These are phyloP conservation scores for Tetramorium bicarinatum DNA, from an alignment of 2,888 invertebrate genomes.

Conservation along the genomic window DNA sequence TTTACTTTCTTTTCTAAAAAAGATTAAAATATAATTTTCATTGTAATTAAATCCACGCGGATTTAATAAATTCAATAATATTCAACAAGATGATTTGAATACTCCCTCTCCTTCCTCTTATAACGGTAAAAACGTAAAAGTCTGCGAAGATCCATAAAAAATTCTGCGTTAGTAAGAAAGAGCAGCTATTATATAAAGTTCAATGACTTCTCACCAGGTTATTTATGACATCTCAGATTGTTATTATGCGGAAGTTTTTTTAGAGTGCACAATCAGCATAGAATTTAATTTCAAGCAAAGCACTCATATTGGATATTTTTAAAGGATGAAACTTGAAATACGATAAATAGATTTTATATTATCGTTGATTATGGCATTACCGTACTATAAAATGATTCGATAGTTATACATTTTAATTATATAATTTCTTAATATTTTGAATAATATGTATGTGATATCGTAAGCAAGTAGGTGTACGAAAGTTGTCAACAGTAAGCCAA, in stretches of 20 bases:
- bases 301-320: constrained; percentile 40
- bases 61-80: neutral
- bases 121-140: constrained; percentile 16
- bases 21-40: neutral
- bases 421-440: constrained; percentile 9
- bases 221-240: constrained; percentile 29
- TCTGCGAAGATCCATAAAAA: neutral
- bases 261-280: constrained; percentile 30
- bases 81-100: neutral
- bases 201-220: constrained; percentile 30
- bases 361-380: constrained; percentile 1
- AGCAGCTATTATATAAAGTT: constrained; percentile 24
- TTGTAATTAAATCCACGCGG: neutral
- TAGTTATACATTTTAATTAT: constrained; percentile 18
- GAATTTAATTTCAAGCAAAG: constrained; percentile 54
- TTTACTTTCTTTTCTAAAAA: no score
- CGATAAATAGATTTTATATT: constrained; percentile 7
- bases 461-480: constrained; percentile 1
- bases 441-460: neutral
- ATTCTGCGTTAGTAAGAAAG: constrained; percentile 10
- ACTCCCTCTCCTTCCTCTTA: neutral
- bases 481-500: constrained; percentile 10
- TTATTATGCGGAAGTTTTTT: constrained; percentile 38
- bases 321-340: constrained; percentile 48
- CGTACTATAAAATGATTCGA: neutral